These are phyloP conservation scores for Dasypus novemcinctus DNA, from an alignment of 2,113 vertebrate species.

Conservation along the genomic window DNA sequence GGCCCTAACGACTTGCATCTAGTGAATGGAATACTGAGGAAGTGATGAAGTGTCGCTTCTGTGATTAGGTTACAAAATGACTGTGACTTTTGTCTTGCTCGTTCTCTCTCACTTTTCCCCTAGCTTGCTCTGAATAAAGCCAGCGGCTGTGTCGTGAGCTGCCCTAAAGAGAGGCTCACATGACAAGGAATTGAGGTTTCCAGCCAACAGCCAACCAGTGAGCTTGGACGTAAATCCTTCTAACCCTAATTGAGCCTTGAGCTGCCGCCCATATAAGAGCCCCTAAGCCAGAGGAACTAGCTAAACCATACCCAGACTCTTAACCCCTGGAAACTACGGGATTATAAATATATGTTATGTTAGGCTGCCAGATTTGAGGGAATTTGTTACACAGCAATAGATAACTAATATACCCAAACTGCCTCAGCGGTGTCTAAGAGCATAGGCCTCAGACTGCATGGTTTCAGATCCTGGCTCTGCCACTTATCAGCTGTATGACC, in stretches of 20 bases:
- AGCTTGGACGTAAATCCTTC: not conserved
- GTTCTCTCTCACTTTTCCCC: not conserved
- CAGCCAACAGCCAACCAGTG: not conserved
- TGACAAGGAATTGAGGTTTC: not conserved
- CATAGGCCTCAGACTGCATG: fast-evolving
- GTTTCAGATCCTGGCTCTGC: not conserved
- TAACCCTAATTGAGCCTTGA: not conserved
- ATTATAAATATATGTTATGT: fast-evolving
- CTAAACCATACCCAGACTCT: not conserved
- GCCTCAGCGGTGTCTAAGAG: not conserved
- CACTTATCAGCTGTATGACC: not conserved
- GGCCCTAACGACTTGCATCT: fast-evolving
- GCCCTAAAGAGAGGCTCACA: not conserved
- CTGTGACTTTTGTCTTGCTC: too few species aligned
- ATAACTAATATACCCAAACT: fast-evolving
- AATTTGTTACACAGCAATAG: not conserved
- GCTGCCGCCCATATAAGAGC: not conserved
- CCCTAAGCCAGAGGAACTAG: not conserved
- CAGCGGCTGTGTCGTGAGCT: not conserved
- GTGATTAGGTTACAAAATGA: not conserved
- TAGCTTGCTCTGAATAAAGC: not conserved
- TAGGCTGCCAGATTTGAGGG: not conserved
- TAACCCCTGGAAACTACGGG: too few species aligned
- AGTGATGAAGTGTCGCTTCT: fast-evolving
- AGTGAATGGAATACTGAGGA: fast-evolving